Evolutionary conservation across 2,797 vertebrate genomes (phyloP), one percentile per base, ranked within the genome.

Genomic region (Taeniopygia guttata): DNA sequence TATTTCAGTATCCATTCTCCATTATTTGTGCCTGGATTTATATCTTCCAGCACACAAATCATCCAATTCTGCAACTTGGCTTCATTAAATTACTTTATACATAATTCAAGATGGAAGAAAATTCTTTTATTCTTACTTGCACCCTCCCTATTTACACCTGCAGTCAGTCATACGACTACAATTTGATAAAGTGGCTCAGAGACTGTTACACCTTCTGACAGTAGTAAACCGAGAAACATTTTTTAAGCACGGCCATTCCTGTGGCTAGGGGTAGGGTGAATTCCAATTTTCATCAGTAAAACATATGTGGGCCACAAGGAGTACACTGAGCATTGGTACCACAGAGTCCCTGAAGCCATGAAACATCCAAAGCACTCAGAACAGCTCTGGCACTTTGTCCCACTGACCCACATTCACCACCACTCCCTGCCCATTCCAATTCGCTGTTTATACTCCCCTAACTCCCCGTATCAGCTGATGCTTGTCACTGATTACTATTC

Each of bases 21-120:
- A 55, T 66, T 96, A 66, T 76, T 84, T 87, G 14, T 90, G n/a
- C 59, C 67, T 89, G n/a, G 36, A 92, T 58, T 87, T 73, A 66
- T 68, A 79, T 42, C 49, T 75, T 58, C 40, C 56, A 1, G 40
- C 48, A 73, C 45, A 42, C 26, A 93, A 87, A 58, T 75, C 84
- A 76, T 26, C 20, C 59, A 43, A 2, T 84, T 93, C 70, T 92
- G 42, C n/a, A 90, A 75, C 30, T 43, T 69, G 43, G 63, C 52
- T 90, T 94, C 25, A 58, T 90, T 93, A 89, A 91, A 81, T 87
- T 75, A 69, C 36, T 79, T 92, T 56, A 79, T 72, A 62, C 38
- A 38, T 73, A 78, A 91, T 75, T 68, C 66, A 91, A 54, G 42
- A 60, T 54, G 16, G 46, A 92, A 87, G 51, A 2, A 81, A 77